Conservation (phyloP, 2,888 invertebrate species). For the Mimas tiliae region DNA sequence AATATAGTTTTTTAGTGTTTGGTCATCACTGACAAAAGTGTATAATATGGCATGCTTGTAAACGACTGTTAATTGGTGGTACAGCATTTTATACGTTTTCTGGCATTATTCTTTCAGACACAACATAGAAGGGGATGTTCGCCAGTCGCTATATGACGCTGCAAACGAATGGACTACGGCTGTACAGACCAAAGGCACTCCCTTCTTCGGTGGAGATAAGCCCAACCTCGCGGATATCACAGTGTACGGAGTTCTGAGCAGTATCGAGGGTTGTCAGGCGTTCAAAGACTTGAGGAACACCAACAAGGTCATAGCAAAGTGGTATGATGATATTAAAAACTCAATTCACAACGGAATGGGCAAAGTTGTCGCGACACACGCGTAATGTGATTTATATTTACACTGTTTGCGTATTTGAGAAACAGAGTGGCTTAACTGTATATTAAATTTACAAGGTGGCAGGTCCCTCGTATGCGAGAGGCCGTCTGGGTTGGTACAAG, state of each 20-base stretch:
- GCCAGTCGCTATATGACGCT: slow-evolving; percentile 95
- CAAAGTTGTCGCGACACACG: slow-evolving; percentile 55
- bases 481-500: too few species aligned
- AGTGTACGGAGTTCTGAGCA: slow-evolving; percentile 94
- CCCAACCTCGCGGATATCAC: slow-evolving; percentile 97
- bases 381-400: slow-evolving; percentile 30
- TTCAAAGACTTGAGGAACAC: slow-evolving; percentile 90
- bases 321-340: slow-evolving; percentile 91
- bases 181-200: slow-evolving; percentile 87
- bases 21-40: too few species aligned
- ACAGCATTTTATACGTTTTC: too few species aligned
- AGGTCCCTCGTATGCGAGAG: too few species aligned
- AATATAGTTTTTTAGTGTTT: too few species aligned
- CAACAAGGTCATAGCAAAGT: slow-evolving; percentile 89
- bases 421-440: neutral
- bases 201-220: slow-evolving; percentile 93
- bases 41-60: too few species aligned
- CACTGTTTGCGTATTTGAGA: neutral
- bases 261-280: slow-evolving; percentile 96
- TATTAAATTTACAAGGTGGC: too few species aligned
- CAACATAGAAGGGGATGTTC: slow-evolving; percentile 93
- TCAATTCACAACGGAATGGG: slow-evolving; percentile 86
- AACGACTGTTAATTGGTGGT: too few species aligned
- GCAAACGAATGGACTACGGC: slow-evolving; percentile 91
- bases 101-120: too few species aligned